Percentiles rank a stretch among this genome's conserved stretches.
Conservation (phyloP, 2,113 vertebrate genomes). For the Lepidothrix coronata region DNA sequence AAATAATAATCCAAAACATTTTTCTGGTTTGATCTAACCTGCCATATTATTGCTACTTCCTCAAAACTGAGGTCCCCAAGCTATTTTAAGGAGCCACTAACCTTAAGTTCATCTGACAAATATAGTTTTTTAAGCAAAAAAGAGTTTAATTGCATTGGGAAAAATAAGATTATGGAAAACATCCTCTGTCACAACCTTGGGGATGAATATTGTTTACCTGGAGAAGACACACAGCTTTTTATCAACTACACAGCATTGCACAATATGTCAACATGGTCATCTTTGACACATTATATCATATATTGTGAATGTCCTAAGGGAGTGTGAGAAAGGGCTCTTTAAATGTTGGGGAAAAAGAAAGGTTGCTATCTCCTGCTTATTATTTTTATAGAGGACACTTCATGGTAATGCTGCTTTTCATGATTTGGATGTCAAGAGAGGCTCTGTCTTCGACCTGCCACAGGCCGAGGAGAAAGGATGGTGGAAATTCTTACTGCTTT, state of each 20-base stretch:
- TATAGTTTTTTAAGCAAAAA: background rate
- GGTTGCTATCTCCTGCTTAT: background rate
- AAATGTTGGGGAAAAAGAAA: fast-evolving
- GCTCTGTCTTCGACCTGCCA: background rate
- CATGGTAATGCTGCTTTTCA: background rate
- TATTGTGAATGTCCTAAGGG: background rate
- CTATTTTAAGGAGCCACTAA: background rate
- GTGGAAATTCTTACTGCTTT: background rate
- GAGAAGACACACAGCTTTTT: background rate
- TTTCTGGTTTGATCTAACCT: background rate
- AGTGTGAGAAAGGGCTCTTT: background rate
- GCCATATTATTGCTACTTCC: background rate
- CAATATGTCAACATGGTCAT: background rate
- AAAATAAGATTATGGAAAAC: background rate
- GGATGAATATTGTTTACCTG: background rate
- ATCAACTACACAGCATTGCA: background rate
- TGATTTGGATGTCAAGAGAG: background rate
- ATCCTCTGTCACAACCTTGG: background rate
- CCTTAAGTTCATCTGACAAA: background rate
- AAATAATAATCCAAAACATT: background rate
- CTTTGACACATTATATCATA: background rate
- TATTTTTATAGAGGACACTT: background rate
- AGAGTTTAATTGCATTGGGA: background rate
- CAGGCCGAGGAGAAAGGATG: background rate
- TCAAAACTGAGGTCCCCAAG: background rate